Conservation (phyloP, 2,888 invertebrate species). For the Myopa tessellatipennis region DNA sequence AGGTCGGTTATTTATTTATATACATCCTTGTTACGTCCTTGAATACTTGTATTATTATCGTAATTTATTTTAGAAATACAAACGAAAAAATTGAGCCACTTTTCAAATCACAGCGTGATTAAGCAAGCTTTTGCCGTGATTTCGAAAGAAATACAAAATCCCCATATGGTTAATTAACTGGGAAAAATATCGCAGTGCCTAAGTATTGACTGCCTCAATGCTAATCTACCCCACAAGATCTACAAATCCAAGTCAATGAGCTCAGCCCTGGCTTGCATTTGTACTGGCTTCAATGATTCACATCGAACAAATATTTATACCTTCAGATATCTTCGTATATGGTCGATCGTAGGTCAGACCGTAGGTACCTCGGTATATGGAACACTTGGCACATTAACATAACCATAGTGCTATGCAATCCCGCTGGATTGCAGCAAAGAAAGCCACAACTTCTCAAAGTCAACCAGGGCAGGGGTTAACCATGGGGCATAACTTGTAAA, state of each 20-base stretch:
- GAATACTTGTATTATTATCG: too few relatives aligned
- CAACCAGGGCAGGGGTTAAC: constrained; percentile 30
- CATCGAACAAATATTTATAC: constrained; percentile 4
- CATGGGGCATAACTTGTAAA: constrained; percentile 1
- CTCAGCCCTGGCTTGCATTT: not conserved
- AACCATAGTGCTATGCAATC: constrained; percentile 36
- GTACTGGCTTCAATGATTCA: constrained; percentile 15
- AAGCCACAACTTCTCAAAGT: constrained; percentile 21
- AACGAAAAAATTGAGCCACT: too few relatives aligned
- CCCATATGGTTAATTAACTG: not conserved
- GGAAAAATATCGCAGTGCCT: not conserved
- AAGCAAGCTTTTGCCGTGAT: not conserved
- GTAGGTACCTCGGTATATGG: constrained; percentile 10
- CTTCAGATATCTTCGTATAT: constrained; percentile 38
- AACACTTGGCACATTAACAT: constrained; percentile 57
- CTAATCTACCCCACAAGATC: constrained; percentile 30
- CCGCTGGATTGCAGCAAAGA: not conserved
- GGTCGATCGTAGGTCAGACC: not conserved
- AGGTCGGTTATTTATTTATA: too few relatives aligned
- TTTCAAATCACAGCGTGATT: too few relatives aligned
- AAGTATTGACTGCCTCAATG: not conserved
- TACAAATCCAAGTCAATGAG: not conserved
- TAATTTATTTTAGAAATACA: too few relatives aligned
- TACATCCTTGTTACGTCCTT: too few relatives aligned
- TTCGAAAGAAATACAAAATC: not conserved